These are phyloP conservation scores for Esox masquinongy DNA, from an alignment of 2,797 vertebrate genomes.

Conservation along the genomic window DNA sequence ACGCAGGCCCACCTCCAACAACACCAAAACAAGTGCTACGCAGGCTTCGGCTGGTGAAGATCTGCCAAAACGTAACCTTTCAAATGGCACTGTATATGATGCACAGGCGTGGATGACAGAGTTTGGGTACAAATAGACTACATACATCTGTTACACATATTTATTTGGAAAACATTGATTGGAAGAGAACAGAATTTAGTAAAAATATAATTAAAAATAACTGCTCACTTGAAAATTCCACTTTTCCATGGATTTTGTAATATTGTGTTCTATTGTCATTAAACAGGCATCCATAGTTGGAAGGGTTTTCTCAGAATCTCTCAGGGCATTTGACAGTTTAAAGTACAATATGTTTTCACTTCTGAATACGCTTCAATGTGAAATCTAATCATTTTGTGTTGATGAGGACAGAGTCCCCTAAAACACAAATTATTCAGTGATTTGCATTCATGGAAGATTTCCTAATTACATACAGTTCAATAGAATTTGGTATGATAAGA, in stretches of 20 bases:
- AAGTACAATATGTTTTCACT: background rate
- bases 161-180: slow-evolving; percentile 6
- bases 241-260: background rate
- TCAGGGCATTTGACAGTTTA: background rate
- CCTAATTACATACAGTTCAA: slow-evolving; percentile 63
- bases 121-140: background rate
- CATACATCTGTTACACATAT: background rate
- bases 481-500: slow-evolving; percentile 70
- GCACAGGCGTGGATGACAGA: background rate
- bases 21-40: too few relatives aligned
- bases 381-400: background rate
- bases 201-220: background rate
- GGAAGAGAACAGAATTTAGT: background rate
- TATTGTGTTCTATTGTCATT: background rate
- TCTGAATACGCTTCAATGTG: background rate
- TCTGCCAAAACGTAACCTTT: too few relatives aligned
- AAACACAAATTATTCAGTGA: slow-evolving; percentile 41
- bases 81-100: background rate
- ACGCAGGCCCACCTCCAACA: too few relatives aligned
- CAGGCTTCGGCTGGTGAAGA: too few relatives aligned
- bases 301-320: background rate
- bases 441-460: slow-evolving; percentile 60
- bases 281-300: too few relatives aligned
- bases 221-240: background rate
- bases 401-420: slow-evolving; percentile 11